These are phyloP conservation scores for Calameuta pallipes DNA, from an alignment of 2,888 invertebrate species.

Conservation along the genomic window DNA sequence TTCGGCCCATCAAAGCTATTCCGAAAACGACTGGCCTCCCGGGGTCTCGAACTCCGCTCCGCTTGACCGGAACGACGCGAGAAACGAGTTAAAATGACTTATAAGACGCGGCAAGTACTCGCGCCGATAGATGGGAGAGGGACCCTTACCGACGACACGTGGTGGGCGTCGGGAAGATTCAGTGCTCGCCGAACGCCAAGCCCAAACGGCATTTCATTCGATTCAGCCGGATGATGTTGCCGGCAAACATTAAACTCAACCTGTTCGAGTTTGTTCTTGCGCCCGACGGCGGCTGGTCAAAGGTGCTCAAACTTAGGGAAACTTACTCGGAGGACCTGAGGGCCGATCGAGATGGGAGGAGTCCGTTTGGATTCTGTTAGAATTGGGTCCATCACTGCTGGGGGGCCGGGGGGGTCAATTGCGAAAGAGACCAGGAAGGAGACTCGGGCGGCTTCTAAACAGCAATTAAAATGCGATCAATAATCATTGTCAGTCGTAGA, in stretches of 20 bases:
- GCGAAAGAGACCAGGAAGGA: background rate
- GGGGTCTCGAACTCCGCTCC: background rate
- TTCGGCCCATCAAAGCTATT: background rate
- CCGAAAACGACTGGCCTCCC: constrained; percentile 4
- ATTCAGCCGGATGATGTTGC: constrained; percentile 34
- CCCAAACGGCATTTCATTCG: constrained; percentile 50
- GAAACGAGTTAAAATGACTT: constrained; percentile 31
- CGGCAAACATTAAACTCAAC: constrained; percentile 44
- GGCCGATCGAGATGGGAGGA: no score
- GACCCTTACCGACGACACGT: constrained; percentile 36
- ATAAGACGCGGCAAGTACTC: constrained; percentile 21
- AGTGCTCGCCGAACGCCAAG: constrained; percentile 45
- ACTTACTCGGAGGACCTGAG: no score
- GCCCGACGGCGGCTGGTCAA: no score
- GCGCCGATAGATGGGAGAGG: background rate
- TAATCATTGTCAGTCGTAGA: background rate
- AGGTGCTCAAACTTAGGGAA: no score
- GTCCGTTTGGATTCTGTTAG: no score
- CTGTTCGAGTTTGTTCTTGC: constrained; percentile 36
- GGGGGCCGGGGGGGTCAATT: background rate
- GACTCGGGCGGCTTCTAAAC: background rate
- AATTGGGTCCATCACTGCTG: no score
- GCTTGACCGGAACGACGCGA: background rate
- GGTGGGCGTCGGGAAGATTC: constrained; percentile 51
- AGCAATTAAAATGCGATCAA: constrained; percentile 1